Base-by-base conservation (phyloP, 2,113 vertebrate species). In the Macheiramphus alcinus region DNA sequence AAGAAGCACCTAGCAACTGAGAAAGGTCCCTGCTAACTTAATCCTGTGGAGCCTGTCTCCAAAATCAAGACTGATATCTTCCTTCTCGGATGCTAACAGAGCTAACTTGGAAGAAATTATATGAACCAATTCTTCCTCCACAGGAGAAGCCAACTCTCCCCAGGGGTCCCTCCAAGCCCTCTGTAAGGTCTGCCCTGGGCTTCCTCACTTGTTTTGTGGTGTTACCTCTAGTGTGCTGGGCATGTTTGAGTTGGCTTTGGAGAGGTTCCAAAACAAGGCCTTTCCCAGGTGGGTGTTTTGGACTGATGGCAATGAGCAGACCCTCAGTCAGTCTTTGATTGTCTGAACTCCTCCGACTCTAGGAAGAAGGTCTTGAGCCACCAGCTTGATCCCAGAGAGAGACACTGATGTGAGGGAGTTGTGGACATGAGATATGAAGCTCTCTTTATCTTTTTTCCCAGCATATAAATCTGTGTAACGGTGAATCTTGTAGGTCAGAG, bases 61-160 rank as follows among this genome's bases (percentile, higher is more conserved):
- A 58, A 45, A 71, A 62, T 53, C 58, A 38, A 43, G 36, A 12
- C 32, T 61, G 65, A 40, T 16, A 29, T 43, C 7, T 10, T 40
- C 25, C 27, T 91, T 15, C 79, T 75, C 15, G 40, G 38, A 3
- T 5, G 1, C 23, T 45, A 14, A 22, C 4, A 12, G 40, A 61
- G 20, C 5, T 19, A 10, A 52, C 4, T 10, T 52, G 40, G 47
- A 55, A 50, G 13, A 63, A 67, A 56, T 31, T 1, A 25, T 10
- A 21, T 14, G 25, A 63, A 75, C 10, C 8, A 42, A 50, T 19
- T 13, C 38, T 55, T 63, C 40, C 5, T 42, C n/a, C 22, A 13
- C 2, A 20, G n/a, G 25, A 56, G 10, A 82, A 93, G 48, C 8
- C 14, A 0, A 1, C 4, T n/a, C 4, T 58, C 10, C 61, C 4